These are phyloP conservation scores for Myotis davidii DNA, from an alignment of 2,113 vertebrate genomes.

Conservation along the genomic window DNA sequence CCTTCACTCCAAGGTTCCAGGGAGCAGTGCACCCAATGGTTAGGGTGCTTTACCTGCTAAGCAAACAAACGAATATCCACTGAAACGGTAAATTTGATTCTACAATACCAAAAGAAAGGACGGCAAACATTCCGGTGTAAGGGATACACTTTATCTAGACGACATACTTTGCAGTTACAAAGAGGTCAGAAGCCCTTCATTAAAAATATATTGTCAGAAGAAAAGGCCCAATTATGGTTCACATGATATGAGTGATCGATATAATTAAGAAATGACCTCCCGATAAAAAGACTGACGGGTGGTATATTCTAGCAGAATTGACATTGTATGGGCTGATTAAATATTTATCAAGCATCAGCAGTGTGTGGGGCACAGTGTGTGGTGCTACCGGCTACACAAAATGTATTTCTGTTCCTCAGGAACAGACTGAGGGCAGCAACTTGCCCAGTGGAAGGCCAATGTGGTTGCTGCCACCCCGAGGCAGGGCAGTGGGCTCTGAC, in stretches of 20 bases:
- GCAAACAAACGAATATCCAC: too few species aligned
- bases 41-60: not conserved
- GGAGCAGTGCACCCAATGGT: fast-evolving
- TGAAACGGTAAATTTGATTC: not conserved
- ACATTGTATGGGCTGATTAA: conserved; percentile 51
- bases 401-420: not conserved
- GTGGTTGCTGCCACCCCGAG: fast-evolving
- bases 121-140: fast-evolving
- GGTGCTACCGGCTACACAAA: fast-evolving
- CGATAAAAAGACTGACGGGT: not conserved
- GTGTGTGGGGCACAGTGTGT: not conserved
- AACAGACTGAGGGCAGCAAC: not conserved
- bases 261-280: conserved; percentile 68
- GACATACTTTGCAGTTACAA: not conserved
- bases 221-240: conserved; percentile 60
- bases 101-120: not conserved
- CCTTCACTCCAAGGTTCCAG: fast-evolving
- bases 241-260: conserved; percentile 72
- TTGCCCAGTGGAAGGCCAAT: not conserved
- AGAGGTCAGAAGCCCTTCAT: conserved; percentile 48
- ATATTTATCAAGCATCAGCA: conserved; percentile 39
- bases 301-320: not conserved
- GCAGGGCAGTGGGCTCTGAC: fast-evolving
- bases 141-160: not conserved
- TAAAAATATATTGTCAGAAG: conserved; percentile 73